These are phyloP conservation scores for Amphimallon solstitiale DNA, from an alignment of 2,888 invertebrate species.

Conservation along the genomic window DNA sequence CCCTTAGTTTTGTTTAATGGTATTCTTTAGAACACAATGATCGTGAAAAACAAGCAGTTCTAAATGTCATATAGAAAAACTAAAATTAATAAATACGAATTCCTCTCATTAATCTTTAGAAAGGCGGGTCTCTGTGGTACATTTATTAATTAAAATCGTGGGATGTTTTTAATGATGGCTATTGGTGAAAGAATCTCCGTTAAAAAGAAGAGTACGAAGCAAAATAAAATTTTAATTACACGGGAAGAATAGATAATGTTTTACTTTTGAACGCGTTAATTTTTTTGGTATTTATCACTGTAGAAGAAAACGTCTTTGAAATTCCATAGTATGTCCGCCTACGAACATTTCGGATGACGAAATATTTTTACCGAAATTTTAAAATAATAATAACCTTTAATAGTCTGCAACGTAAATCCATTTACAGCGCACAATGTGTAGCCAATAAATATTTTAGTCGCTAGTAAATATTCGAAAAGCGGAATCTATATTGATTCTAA, in stretches of 20 bases:
- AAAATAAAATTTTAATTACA: constrained; percentile 18
- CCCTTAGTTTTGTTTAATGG: not conserved
- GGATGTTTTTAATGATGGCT: constrained; percentile 5
- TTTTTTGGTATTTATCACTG: too few relatives aligned
- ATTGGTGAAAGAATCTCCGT: not conserved
- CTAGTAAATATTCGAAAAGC: too few relatives aligned
- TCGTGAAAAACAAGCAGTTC: constrained; percentile 10
- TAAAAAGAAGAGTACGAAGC: not conserved
- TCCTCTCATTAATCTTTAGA: constrained; percentile 11
- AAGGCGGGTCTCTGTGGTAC: not conserved
- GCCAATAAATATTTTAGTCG: too few relatives aligned
- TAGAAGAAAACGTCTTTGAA: too few relatives aligned
- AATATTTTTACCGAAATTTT: too few relatives aligned
- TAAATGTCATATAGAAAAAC: constrained; percentile 18
- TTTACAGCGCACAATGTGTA: too few relatives aligned
- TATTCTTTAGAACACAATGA: not conserved
- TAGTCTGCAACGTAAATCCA: too few relatives aligned
- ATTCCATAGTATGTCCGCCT: too few relatives aligned
- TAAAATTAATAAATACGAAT: constrained; percentile 30
- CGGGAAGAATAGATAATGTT: not conserved
- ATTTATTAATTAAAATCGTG: constrained; percentile 26
- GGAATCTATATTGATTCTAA: too few relatives aligned
- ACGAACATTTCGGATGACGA: too few relatives aligned
- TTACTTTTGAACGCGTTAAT: too few relatives aligned
- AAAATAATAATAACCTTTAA: too few relatives aligned